Percentiles rank a stretch among this genome's conserved stretches.
These are phyloP conservation scores for Frieseomelitta varia DNA, from an alignment of 1,140 invertebrate species.

Conservation along the genomic window DNA sequence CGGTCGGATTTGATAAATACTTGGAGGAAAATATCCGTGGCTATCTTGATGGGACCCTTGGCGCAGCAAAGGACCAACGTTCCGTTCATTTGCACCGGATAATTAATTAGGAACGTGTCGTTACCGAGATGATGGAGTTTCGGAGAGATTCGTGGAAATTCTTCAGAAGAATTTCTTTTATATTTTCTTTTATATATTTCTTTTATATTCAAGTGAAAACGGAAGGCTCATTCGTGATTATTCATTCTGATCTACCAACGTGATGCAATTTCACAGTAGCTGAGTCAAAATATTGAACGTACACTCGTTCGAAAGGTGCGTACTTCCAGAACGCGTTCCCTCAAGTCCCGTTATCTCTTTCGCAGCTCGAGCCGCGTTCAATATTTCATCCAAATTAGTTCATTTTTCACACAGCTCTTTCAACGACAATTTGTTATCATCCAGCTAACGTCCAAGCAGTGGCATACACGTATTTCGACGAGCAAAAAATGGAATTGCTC, in stretches of 20 bases:
- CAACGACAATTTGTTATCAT: not conserved
- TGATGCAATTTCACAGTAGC: not conserved
- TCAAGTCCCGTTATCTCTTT: not conserved
- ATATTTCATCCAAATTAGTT: not conserved
- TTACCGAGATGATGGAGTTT: not conserved
- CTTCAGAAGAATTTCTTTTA: not conserved
- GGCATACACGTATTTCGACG: not conserved
- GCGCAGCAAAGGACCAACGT: not conserved
- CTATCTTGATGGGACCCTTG: slow-evolving; percentile 7
- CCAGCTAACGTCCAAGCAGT: not conserved
- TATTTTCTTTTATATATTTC: no score
- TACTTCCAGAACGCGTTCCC: not conserved
- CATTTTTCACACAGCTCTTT: not conserved
- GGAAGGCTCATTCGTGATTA: not conserved
- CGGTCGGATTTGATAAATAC: slow-evolving; percentile 41
- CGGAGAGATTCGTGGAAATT: not conserved
- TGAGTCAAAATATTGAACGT: not conserved
- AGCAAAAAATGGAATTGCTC: no score
- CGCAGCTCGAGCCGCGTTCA: not conserved
- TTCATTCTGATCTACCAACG: not conserved
- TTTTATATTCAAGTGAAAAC: not conserved
- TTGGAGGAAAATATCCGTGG: slow-evolving; percentile 4
- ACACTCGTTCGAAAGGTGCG: not conserved
- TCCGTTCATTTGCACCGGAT: not conserved
- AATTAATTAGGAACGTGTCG: slow-evolving; percentile 2